Evolutionary conservation across 2,888 invertebrate species (phyloP).

Genomic region (Plebejus anna): DNA sequence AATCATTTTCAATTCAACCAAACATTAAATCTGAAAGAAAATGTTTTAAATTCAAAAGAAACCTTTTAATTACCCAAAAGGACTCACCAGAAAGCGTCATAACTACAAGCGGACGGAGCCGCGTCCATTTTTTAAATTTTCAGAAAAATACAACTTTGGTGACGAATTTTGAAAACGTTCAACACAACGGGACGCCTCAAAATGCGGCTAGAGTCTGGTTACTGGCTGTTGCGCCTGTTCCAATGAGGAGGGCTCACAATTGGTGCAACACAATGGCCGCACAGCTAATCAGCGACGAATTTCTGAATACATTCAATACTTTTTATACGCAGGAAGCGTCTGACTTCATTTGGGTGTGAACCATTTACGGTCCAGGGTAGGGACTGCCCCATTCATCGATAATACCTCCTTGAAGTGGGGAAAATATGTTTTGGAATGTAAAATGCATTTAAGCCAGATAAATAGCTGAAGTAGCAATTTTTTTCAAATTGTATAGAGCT

Average conservation of each 20-base stretch:
- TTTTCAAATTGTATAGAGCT: background rate
- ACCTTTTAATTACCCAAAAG: constrained; percentile 4
- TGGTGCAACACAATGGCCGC: constrained; percentile 45
- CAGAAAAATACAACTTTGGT: constrained; percentile 29
- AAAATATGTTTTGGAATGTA: background rate
- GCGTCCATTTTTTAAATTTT: constrained; percentile 50
- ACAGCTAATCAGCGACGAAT: constrained; percentile 20
- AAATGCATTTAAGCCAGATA: background rate
- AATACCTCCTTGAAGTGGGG: background rate
- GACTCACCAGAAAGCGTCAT: constrained; percentile 63
- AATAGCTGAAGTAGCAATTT: background rate
- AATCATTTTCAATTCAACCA: too few relatives aligned
- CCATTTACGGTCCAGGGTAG: background rate
- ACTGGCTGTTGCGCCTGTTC: constrained; percentile 52
- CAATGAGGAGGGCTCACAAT: constrained; percentile 61
- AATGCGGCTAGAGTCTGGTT: constrained; percentile 53
- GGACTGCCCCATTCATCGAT: background rate
- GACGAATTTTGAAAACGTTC: constrained; percentile 14
- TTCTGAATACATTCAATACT: constrained; percentile 25
- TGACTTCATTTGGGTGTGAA: constrained; percentile 7
- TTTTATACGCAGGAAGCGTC: background rate
- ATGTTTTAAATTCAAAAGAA: background rate
- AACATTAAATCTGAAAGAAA: background rate
- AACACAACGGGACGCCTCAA: constrained; percentile 45
- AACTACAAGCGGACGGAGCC: constrained; percentile 45